Conservation (phyloP, 2,888 invertebrate species). For the Neoaliturus tenellus region DNA sequence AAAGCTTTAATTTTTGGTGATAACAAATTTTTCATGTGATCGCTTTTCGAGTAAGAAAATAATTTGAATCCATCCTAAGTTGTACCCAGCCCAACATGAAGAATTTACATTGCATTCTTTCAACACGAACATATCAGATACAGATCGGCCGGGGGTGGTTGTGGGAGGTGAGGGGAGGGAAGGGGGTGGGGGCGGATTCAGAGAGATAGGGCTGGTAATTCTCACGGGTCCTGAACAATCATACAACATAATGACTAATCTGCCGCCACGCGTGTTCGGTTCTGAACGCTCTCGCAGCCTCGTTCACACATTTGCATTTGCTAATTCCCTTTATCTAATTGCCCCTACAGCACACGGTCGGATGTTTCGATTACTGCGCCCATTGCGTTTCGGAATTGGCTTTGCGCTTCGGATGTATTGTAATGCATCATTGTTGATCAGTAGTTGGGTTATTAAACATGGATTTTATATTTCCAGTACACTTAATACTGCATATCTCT, state of each 20-base stretch:
- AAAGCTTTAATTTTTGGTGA: too few species aligned
- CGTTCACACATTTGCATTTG: slow-evolving; percentile 20
- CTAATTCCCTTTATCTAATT: slow-evolving; percentile 8
- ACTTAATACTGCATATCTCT: too few species aligned
- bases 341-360: background rate
- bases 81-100: too few species aligned
- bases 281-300: background rate
- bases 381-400: background rate
- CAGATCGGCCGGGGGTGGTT: background rate
- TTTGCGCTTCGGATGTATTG: background rate
- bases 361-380: background rate
- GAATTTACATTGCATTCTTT: background rate
- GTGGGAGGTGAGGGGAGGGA: background rate
- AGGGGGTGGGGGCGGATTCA: background rate
- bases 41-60: too few species aligned
- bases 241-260: slow-evolving; percentile 45
- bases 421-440: too few species aligned
- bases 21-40: too few species aligned
- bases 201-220: background rate
- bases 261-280: background rate
- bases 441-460: too few species aligned
- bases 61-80: too few species aligned
- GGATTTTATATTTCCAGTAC: too few species aligned
- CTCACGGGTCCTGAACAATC: slow-evolving; percentile 28
- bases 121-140: background rate